Evolutionary conservation across 2,888 invertebrate genomes (phyloP).

Genomic region (Drosophila eohydei): DNA sequence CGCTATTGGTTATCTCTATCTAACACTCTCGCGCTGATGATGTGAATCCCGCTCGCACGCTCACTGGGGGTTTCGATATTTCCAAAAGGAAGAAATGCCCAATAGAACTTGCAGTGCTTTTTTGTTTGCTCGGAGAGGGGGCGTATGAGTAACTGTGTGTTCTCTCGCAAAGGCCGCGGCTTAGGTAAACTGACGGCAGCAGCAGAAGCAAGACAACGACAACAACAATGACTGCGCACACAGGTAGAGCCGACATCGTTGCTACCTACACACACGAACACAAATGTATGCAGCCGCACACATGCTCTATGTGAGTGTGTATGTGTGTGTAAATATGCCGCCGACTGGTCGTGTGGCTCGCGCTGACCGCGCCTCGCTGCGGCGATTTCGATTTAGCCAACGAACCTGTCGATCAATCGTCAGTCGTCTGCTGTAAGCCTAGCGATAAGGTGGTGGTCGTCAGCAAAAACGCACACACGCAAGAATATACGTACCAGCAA

Average conservation of each 20-base stretch:
- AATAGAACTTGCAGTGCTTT: conserved; percentile 50
- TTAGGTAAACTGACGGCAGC: conserved; percentile 53
- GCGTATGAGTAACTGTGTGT: conserved; percentile 70
- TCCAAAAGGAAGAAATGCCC: conserved; percentile 71
- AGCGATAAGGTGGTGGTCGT: conserved; percentile 74
- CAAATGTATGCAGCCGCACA: conserved; percentile 11
- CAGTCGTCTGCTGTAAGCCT: conserved; percentile 82
- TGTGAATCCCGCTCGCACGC: conserved; percentile 69
- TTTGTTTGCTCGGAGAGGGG: conserved; percentile 28
- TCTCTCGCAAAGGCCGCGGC: conserved; percentile 54
- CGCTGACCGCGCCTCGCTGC: conserved; percentile 75
- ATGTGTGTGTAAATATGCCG: conserved; percentile 57
- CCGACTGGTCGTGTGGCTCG: conserved; percentile 72
- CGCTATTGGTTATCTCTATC: conserved; percentile 37
- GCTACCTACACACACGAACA: conserved; percentile 41
- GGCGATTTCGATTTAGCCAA: conserved; percentile 82
- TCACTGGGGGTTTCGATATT: conserved; percentile 67
- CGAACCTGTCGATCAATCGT: conserved; percentile 84
- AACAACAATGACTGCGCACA: conserved; percentile 23
- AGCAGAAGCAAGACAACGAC: conserved; percentile 7
- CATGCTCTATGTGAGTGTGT: conserved; percentile 4
- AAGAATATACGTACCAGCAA: conserved; percentile 1
- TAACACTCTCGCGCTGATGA: conserved; percentile 26
- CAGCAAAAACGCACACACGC: conserved; percentile 29
- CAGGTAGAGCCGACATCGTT: conserved; percentile 51